A percentile compares a stretch with the other conserved stretches of the same genome.
These are phyloP conservation scores for Rhagonycha lutea DNA, from an alignment of 2,888 invertebrate species.

Conservation along the genomic window DNA sequence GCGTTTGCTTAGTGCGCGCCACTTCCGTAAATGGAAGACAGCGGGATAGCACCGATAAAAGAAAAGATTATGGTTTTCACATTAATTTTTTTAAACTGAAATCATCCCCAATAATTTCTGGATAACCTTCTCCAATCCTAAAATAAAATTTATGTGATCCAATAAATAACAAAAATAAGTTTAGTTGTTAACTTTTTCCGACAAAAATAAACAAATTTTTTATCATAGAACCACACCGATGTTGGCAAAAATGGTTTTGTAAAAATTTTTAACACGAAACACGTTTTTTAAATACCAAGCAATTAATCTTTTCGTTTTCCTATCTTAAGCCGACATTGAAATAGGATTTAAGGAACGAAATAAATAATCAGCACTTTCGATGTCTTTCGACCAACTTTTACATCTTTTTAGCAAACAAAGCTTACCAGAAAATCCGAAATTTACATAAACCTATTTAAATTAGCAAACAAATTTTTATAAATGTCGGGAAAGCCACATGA, in stretches of 20 bases:
- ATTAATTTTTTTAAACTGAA: too few species aligned
- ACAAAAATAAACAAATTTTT: background rate
- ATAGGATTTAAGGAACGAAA: background rate
- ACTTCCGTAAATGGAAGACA: too few species aligned
- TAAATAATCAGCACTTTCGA: background rate
- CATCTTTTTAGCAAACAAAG: background rate
- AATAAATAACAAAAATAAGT: background rate
- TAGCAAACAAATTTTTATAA: background rate
- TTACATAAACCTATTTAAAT: background rate
- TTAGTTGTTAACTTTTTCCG: background rate
- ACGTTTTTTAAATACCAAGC: background rate
- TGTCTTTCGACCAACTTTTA: background rate
- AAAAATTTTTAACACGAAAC: background rate
- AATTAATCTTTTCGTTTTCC: background rate
- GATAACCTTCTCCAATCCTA: too few species aligned
- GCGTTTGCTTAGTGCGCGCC: too few species aligned
- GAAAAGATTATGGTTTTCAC: too few species aligned
- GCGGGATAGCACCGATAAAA: too few species aligned
- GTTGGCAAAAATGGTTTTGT: background rate
- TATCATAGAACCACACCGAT: background rate
- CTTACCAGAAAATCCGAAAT: background rate
- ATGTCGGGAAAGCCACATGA: background rate
- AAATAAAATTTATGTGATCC: background rate
- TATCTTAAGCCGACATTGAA: background rate
- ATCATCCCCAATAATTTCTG: too few species aligned